Base-by-base conservation (phyloP, 2,888 invertebrate species). In the Acanthosepion esculentum region DNA sequence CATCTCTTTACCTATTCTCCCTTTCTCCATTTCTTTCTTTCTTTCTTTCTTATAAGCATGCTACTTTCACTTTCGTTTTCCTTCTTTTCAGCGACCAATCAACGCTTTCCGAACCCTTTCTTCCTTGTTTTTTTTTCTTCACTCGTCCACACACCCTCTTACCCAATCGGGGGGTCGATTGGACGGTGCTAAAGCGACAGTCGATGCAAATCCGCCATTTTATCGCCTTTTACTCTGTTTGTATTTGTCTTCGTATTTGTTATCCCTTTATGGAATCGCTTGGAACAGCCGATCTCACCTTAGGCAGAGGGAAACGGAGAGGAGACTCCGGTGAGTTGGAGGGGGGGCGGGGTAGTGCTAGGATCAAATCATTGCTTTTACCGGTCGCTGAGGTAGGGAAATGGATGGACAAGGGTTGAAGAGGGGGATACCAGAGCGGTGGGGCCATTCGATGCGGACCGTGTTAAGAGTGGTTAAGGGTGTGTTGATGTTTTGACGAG, bases 181-280 rank as follows among this genome's bases (percentile, higher is more conserved):
- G 33, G 78, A 78, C 3, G 10, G 33, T 78, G 18, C n/a, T 15
- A n/a, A 78, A 78, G 33, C 78, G 15, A 10, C n/a, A 12, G 78
- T n/a, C n/a, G 78, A 78, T 33, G n/a, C 78, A 78, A n/a, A 78
- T 78, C 78, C 78, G 78, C 78, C n/a, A 78, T 78, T 15, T 78
- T 78, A 78, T n/a, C 78, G 78, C 78, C 78, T 78, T 33, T 78
- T 33, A 15, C n/a, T 78, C 78, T 78, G n/a, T 78, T 78, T 78
- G 78, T n/a, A 78, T 78, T 78, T 78, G n/a, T 33, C 78, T 78
- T 78, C 78, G n/a, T 78, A 78, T 78, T 78, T 78, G 78, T 78
- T 33, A 78, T 78, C 12, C 18, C 78, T 78, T 78, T 78, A n/a
- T 78, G 18, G 15, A 33, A 78, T n/a, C n/a, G 78, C n/a, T n/a